Evolutionary conservation across 2,113 vertebrate genomes (phyloP), one percentile per base, ranked within the genome.

Genomic region (Halcyon senegalensis): DNA sequence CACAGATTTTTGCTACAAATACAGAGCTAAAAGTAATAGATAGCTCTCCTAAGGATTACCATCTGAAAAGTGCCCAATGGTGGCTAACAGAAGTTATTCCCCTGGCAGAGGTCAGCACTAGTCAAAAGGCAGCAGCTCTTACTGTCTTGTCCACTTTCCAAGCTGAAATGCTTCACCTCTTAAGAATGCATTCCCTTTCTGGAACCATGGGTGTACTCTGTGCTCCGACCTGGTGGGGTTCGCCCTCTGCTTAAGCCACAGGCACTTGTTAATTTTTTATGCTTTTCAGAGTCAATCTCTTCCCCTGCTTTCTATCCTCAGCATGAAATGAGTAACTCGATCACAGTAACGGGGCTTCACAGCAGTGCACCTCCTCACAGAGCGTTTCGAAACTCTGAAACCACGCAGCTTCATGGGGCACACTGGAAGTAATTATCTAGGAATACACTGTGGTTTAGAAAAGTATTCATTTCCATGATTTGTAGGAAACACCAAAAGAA

Each of bases 141-240:
- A 87, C 56, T 30, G 0, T 59, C 72, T 53, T 51, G 75, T 70
- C 70, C 31, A 5, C 91, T 95, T 84, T 87, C 84, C 77, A 92
- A 48, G 74, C 66, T 84, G 87, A 82, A 94, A 76, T 85, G 69
- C 35, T 89, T 95, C 87, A 94, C 35, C 41, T 89, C 84, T 60
- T 28, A 95, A 70, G 84, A 95, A 94, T 85, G 91, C 44, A 39
- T 46, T 90, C 76, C 76, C 39, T 88, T 48, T 24, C 58, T 73
- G 91, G 58, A 77, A 79, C 1, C 24, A 44, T 67, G 93, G 81
- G 93, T 55, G 92, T 94, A 91, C 80, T 82, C 87, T 35, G 18
- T 53, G 48, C 72, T 90, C 77, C 41, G 43, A 28, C 37, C 63
- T 76, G 48, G 66, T 55, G 68, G 50, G 62, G 78, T 8, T 73